Base-by-base conservation (phyloP, 1,140 invertebrate genomes). In the Neotoxoptera formosana region DNA sequence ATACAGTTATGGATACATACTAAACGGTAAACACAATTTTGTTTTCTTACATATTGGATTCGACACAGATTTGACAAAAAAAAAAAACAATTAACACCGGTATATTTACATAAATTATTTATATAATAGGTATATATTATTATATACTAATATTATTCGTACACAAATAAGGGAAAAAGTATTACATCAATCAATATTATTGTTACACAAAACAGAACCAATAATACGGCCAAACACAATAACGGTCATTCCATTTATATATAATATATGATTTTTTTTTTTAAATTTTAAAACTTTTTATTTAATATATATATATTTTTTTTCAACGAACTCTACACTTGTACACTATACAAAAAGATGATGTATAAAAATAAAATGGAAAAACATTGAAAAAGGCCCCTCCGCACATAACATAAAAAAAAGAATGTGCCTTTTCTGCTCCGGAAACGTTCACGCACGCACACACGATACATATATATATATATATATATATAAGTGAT, bases 241-340 rank as follows among this genome's bases (percentile, higher is more conserved):
- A 87, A 87, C 83, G 83, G 83, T 84, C 36, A 87, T 87, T n/a
- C 45, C 17, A 87, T 87, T 87, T 53, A 53, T 53, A 36, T 36
- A 36, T 36, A 53, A 36, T 36, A 36, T 36, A 53, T 53, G 36
- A 36, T 53, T 53, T 89, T 53, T 89, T 53, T 88, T 89, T 53
- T 89, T 53, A 23, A 53, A 36, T 48, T 51, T 89, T 89, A 36
- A 53, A 53, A 53, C 23, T 53, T 89, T 89, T 89, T 53, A 30
- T 89, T 53, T 56, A 89, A 89, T 89, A 53, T 89, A 89, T 90
- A 90, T 90, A 41, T 56, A 41, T 90, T 53, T 56, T 93, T 86
- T 93, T 93, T 93, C 56, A 93, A 93, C 91, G 81, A 93, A 86
- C 81, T 93, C 91, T 93, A 93, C 91, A 93, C 91, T 93, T 93